Percentiles rank a stretch among this genome's conserved stretches.
Evolutionary conservation across 2,113 vertebrate species (phyloP).

Genomic region (Pleuronectes platessa): DNA sequence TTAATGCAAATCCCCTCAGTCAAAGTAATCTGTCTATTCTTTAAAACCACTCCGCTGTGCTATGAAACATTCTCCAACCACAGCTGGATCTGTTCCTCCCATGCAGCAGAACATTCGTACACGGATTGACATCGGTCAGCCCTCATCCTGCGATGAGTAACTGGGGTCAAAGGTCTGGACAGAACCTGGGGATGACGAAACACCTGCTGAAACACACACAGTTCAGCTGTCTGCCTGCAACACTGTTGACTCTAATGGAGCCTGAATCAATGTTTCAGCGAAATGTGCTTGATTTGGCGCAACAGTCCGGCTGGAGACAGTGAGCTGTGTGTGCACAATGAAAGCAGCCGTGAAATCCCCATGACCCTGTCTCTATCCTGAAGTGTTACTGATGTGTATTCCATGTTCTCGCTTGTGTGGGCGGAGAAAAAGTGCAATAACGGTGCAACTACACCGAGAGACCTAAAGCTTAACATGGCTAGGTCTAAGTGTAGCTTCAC

Average conservation of each 20-base stretch:
- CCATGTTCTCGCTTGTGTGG: slow-evolving; percentile 45
- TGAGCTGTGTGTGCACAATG: slow-evolving; percentile 4
- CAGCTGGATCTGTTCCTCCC: slow-evolving; percentile 29
- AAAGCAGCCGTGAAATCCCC: slow-evolving; percentile 34
- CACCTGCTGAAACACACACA: slow-evolving; percentile 61
- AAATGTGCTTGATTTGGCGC: slow-evolving; percentile 37
- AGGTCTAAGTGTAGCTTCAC: slow-evolving; percentile 27
- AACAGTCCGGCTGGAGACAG: not conserved
- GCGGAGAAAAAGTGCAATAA: slow-evolving; percentile 60
- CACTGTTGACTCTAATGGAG: slow-evolving; percentile 44
- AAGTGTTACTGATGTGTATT: slow-evolving; percentile 47
- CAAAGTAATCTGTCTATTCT: slow-evolving; percentile 62
- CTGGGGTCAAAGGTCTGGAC: slow-evolving; percentile 56
- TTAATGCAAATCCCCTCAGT: slow-evolving; percentile 69
- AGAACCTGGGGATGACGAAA: slow-evolving; percentile 69
- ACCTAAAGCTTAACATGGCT: slow-evolving; percentile 41
- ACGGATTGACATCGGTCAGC: slow-evolving; percentile 44
- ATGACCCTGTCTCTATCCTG: slow-evolving; percentile 15
- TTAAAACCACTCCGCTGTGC: slow-evolving; percentile 48
- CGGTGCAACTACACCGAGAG: slow-evolving; percentile 50
- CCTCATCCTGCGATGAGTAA: slow-evolving; percentile 40
- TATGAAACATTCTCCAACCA: slow-evolving; percentile 49
- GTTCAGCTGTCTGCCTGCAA: slow-evolving; percentile 24
- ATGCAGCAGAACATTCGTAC: slow-evolving; percentile 48
- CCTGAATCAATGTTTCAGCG: slow-evolving; percentile 19